Conservation (phyloP, 1,140 invertebrate species). For the Cyclargus thomasi region DNA sequence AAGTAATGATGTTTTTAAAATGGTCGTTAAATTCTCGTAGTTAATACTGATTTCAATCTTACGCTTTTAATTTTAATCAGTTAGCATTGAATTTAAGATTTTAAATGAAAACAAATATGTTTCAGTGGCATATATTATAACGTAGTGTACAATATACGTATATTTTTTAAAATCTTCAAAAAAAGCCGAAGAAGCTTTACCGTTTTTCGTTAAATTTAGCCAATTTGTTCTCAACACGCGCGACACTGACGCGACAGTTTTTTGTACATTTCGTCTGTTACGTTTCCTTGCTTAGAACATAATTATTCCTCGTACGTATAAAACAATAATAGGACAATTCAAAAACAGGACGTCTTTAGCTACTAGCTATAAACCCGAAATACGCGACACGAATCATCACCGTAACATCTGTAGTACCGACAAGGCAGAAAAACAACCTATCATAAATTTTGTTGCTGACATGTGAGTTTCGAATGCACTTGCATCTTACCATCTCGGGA, state of each 20-base stretch:
- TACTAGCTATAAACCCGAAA: slow-evolving; percentile 46
- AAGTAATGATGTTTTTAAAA: not conserved
- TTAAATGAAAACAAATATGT: too few relatives aligned
- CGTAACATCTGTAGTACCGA: slow-evolving; percentile 50
- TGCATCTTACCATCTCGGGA: not conserved
- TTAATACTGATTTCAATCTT: not conserved
- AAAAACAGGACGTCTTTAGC: slow-evolving; percentile 54
- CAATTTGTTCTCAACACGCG: not conserved
- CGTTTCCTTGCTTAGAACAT: not conserved
- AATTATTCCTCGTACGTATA: slow-evolving; percentile 3
- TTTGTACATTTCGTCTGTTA: not conserved
- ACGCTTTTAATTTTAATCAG: too few relatives aligned
- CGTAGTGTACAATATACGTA: too few relatives aligned
- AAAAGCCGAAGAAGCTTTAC: not conserved
- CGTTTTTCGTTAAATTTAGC: not conserved
- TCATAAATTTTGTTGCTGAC: slow-evolving; percentile 32
- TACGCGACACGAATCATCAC: slow-evolving; percentile 44
- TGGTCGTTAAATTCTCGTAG: not conserved
- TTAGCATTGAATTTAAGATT: too few relatives aligned
- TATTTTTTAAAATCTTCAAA: not conserved
- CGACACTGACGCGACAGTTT: not conserved
- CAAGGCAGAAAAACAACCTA: slow-evolving; percentile 47
- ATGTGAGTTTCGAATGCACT: slow-evolving; percentile 28
- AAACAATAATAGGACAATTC: slow-evolving; percentile 25
- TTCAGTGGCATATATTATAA: too few relatives aligned